These are phyloP conservation scores for Colossoma macropomum DNA, from an alignment of 2,113 vertebrate genomes.

Conservation along the genomic window DNA sequence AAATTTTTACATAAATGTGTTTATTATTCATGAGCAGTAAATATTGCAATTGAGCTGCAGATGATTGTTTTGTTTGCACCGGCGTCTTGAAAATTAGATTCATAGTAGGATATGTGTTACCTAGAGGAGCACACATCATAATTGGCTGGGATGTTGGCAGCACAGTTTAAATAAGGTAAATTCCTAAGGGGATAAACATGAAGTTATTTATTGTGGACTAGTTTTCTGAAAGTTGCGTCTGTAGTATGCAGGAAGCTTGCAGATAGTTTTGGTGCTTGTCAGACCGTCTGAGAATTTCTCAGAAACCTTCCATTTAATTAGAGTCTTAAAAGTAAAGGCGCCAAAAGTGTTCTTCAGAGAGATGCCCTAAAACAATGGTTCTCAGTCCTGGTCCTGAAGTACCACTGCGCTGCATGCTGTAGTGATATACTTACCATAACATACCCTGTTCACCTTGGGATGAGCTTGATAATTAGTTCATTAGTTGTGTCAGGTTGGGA, in stretches of 20 bases:
- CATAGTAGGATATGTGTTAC: background rate
- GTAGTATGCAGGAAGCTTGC: background rate
- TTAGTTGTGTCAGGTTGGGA: too few species aligned
- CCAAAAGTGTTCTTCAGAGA: too few species aligned
- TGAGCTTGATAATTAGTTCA: too few species aligned
- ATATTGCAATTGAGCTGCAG: constrained; percentile 6
- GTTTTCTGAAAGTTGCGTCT: background rate
- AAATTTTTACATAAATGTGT: constrained; percentile 41
- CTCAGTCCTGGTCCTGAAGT: too few species aligned
- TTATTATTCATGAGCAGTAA: constrained; percentile 14
- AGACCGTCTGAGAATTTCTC: background rate
- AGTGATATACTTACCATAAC: too few species aligned
- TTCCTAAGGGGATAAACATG: background rate
- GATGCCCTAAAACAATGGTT: background rate
- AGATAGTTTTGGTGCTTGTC: background rate
- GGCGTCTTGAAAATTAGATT: constrained; percentile 21
- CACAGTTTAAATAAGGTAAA: constrained; percentile 4
- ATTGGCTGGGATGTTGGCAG: constrained; percentile 22
- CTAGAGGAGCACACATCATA: background rate
- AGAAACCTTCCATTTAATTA: background rate
- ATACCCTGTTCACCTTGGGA: too few species aligned
- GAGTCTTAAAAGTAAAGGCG: background rate
- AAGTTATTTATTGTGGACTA: constrained; percentile 1
- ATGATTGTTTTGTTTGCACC: constrained; percentile 7
- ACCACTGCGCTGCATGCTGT: too few species aligned